Base-by-base conservation (phyloP, 2,113 vertebrate genomes). In the Neotragus moschatus region DNA sequence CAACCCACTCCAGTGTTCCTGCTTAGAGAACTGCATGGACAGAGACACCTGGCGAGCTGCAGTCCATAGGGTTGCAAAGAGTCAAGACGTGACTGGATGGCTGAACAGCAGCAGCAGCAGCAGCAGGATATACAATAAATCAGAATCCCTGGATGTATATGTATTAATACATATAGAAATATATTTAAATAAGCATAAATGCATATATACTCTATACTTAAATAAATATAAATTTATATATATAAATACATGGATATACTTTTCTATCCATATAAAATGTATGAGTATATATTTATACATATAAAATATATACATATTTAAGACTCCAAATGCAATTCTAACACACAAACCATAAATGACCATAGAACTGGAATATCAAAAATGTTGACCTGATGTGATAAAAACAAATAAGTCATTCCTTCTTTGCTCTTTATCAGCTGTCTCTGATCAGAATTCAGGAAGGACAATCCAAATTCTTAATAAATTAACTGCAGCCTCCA, bases 361-460 rank as follows among this genome's bases (percentile, higher is more conserved):
- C 4, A 36, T 0, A 33, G 6, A 86, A 80, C 1, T 6, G 6
- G 55, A 81, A 39, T 81, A 70, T 14, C 6, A 77, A 95, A 96
- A 77, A 63, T 51, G 51, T n/a, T 56, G 33, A 79, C 16, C 43
- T 58, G 23, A 8, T 47, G 2, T n/a, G 15, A 55, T 5, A 21
- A 47, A 28, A 73, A 17, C 63, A 88, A 90, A 49, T 10, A 51
- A 51, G 16, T 51, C 45, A 75, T 53, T 82, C 17, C 6, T 36
- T 33, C 21, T 90, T 80, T 90, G 53, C 23, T 77, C 53, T 79
- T 85, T 61, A 88, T 55, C n/a, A 84, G 47, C 77, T 33, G 26
- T 91, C 94, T 86, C 84, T 66, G 33, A 70, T 51, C 82, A 93
- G 39, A 93, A 95, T 90, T 96, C 45, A 63, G 7, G 70, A 95